A percentile compares a stretch with the other conserved stretches of the same genome.
phyloP scores from a whole-genome alignment of 2,797 vertebrate species.

The Pangasius macronema region DNA sequence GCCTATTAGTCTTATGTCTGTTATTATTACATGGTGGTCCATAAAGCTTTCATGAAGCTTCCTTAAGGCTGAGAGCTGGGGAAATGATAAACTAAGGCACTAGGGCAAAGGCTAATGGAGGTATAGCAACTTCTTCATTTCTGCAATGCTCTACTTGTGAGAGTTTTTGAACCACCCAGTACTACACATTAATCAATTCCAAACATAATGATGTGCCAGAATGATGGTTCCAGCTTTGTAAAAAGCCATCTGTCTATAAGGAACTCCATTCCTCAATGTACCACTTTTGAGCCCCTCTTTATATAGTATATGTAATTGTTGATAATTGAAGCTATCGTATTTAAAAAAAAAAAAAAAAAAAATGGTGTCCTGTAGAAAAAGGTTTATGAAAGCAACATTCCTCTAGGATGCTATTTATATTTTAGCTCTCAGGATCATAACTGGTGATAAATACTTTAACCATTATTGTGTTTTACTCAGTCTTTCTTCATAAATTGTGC shows the following conservation, averaged over 20 bases:
- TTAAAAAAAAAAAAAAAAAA: too few species aligned
- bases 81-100: background rate
- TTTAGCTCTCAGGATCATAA: background rate
- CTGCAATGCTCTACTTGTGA: too few species aligned
- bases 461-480: background rate
- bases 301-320: background rate
- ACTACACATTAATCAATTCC: background rate
- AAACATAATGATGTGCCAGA: slow-evolving; percentile 9
- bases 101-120: background rate
- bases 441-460: background rate
- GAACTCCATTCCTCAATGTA: background rate
- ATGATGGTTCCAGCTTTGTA: background rate
- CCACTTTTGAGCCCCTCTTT: background rate
- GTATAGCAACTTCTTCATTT: background rate
- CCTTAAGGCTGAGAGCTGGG: background rate
- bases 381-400: background rate
- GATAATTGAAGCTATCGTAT: background rate
- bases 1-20: background rate
- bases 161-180: slow-evolving; percentile 17
- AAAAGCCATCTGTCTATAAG: background rate
- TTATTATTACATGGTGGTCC: background rate
- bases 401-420: background rate
- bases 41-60: background rate
- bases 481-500: background rate
- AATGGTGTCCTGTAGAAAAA: background rate